Evolutionary conservation across 2,888 invertebrate species (phyloP), one percentile per base, ranked within the genome.

Genomic region (Osedax frankpressi): DNA sequence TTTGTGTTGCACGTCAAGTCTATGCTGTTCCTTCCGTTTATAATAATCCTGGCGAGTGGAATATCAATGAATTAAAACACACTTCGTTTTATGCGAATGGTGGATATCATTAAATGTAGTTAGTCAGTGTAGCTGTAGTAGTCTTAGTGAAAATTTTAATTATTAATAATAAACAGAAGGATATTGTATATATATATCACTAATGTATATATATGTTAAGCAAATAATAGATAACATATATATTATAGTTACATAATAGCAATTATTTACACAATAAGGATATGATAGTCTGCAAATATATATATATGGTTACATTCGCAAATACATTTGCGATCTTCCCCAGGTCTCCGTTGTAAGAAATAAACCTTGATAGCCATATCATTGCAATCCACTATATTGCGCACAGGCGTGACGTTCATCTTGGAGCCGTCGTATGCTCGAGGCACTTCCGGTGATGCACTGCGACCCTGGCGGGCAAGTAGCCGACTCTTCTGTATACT

Each of bases 401-500:
- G 72, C 2, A 62, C 19, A 19, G 59, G 60, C 28, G n/a, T 72
- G n/a, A 29, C 62, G 19, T 6, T 25, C 6, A 26, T 24, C n/a
- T n/a, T 65, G n/a, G 65, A 25, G n/a, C 28, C 62, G 62, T 72
- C 72, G n/a, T 63, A 27, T 11, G 44, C 44, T 6, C 44, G 19
- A 6, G 19, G 44, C 44, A 44, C 44, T 44, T 19, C 19, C 44
- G 44, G 44, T 11, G 44, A 44, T 11, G 11, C 44, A 11, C 19
- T 19, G 6, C 6, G 44, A 44, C 44, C 44, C 44, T 44, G 44
- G 6, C 19, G 6, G n/a, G n/a, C n/a, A n/a, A n/a, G 65, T 28
- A 30, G 25, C 67, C 82, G 75, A 69, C 78, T 74, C 72, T 77
- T 77, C 70, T 77, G 78, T 11, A 82, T 79, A 63, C 80, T 80